Base-by-base conservation (phyloP, 2,797 vertebrate species). In the Erethizon dorsatum region DNA sequence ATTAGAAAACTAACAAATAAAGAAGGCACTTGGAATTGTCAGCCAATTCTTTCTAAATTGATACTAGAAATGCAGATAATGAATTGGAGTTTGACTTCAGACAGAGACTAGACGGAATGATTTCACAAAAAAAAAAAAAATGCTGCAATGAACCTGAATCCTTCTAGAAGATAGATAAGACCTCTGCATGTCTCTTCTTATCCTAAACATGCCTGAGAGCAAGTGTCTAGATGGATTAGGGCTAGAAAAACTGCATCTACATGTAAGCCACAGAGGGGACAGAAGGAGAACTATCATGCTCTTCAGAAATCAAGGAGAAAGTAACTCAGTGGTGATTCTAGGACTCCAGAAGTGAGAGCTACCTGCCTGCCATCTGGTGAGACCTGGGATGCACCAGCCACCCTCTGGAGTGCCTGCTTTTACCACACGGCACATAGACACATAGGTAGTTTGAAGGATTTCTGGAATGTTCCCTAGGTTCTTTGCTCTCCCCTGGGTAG, bases 361-460 rank as follows among this genome's bases (percentile, higher is more conserved):
- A 0, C 33, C 37, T n/a, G 10, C 15, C 10, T 1, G 12, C 12
- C 13, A 0, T n/a, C 18, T 50, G 10, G 17, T 11, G 5, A 54
- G 20, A 1, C 9, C 26, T 67, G 63, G 59, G 15, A 12, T 6
- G 59, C 9, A 26, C 8, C 9, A 24, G 6, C 9, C 18, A 10
- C 41, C 56, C 45, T 12, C 11, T 13, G 31, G 4, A 33, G 2
- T 0, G 6, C 12, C 20, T 33, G 20, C 18, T 17, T 17, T 3
- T 59, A 61, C 31, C 41, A 1, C 13, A 20, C 0, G n/a, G 52
- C 4, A 22, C 10, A 50, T 14, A 77, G 69, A 10, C 17, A 41
- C 0, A 12, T 14, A 28, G 6, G 28, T 18, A 15, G 15, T 28
- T 56, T 45, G 28, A 50, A 47, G 17, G 4, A 7, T 59, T 84